Percentiles rank a stretch among this genome's conserved stretches.
These are phyloP conservation scores for Gobius niger DNA, from an alignment of 2,113 vertebrate species.

Conservation along the genomic window DNA sequence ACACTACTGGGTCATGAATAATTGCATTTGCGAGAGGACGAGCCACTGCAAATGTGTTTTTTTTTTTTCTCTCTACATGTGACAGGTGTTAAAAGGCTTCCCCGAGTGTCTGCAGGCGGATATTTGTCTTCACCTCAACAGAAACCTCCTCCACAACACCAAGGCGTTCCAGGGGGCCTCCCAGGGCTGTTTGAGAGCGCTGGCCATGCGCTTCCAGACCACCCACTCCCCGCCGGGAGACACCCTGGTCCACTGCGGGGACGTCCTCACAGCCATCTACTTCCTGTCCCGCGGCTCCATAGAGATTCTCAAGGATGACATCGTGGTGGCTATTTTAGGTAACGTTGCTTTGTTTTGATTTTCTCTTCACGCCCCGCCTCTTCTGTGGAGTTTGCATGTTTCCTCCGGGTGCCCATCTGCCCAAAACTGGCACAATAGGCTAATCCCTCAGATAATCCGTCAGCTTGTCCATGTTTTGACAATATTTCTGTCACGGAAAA, in stretches of 20 bases:
- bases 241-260: slow-evolving; percentile 93
- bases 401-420: no score
- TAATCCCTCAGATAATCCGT: no score
- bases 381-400: no score
- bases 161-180: slow-evolving; percentile 94
- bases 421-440: no score
- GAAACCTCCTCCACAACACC: slow-evolving; percentile 89
- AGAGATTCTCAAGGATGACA: slow-evolving; percentile 97
- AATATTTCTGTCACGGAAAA: no score
- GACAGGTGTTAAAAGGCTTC: slow-evolving; percentile 96
- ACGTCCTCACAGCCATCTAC: slow-evolving; percentile 95
- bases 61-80: slow-evolving; percentile 36
- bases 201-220: slow-evolving; percentile 97
- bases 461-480: no score
- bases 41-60: slow-evolving; percentile 8
- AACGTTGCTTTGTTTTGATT: slow-evolving; percentile 42
- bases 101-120: slow-evolving; percentile 99
- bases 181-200: slow-evolving; percentile 95
- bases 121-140: slow-evolving; percentile 97
- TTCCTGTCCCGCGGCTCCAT: slow-evolving; percentile 96
- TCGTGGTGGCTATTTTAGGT: slow-evolving; percentile 98
- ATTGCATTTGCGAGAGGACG: slow-evolving; percentile 8
- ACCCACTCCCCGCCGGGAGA: slow-evolving; percentile 96
- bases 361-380: no score
- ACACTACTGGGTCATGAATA: slow-evolving; percentile 24